These are phyloP conservation scores for Galeruca laticollis DNA, from an alignment of 2,888 invertebrate genomes.

Conservation along the genomic window DNA sequence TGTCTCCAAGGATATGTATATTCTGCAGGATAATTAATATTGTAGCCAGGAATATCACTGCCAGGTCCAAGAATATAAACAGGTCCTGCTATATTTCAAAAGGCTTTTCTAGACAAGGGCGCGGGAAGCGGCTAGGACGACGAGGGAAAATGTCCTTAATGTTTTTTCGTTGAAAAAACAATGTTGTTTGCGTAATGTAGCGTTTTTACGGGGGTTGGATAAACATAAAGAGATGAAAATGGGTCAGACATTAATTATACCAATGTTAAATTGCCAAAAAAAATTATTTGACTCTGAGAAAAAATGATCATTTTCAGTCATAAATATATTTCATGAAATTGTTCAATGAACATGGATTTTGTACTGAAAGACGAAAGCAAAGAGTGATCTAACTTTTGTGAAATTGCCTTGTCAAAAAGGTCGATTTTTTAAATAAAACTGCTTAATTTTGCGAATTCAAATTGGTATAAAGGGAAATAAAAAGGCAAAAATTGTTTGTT, in stretches of 20 bases:
- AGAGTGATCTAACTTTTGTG: too few relatives aligned
- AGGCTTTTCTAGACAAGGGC: constrained; percentile 25
- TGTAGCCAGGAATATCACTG: constrained; percentile 48
- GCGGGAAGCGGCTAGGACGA: constrained; percentile 14
- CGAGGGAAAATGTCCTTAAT: constrained; percentile 32
- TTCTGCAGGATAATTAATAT: constrained; percentile 64
- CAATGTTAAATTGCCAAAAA: constrained; percentile 17
- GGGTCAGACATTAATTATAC: constrained; percentile 30
- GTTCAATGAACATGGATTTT: too few relatives aligned
- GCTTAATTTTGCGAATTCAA: too few relatives aligned
- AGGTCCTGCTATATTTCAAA: constrained; percentile 45
- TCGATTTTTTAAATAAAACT: too few relatives aligned
- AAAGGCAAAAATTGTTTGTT: too few relatives aligned
- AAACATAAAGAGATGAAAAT: constrained; percentile 8
- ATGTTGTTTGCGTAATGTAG: constrained; percentile 39
- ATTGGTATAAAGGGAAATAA: too few relatives aligned
- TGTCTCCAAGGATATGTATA: constrained; percentile 65
- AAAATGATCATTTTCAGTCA: too few relatives aligned
- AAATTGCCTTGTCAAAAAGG: too few relatives aligned
- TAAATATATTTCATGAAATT: too few relatives aligned
- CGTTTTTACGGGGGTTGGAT: constrained; percentile 25
- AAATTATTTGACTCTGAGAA: not conserved
- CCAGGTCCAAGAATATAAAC: constrained; percentile 53
- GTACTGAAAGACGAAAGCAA: too few relatives aligned
- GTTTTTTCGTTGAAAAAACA: constrained; percentile 34